Base-by-base conservation (phyloP, 2,113 vertebrate genomes). In the Clupea harengus region DNA sequence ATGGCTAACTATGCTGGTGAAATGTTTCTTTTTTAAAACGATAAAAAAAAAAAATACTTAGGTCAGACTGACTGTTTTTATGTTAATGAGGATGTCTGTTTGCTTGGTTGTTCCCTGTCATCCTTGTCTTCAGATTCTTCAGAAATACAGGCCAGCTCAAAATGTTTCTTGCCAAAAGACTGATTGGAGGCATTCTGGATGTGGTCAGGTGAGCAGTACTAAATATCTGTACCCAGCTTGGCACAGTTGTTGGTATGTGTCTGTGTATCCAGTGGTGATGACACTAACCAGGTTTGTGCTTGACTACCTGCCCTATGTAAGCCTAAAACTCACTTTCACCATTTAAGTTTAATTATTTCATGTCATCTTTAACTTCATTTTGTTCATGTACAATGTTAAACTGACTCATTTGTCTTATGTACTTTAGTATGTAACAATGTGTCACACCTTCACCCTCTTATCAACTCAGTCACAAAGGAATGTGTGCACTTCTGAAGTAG, bases 111-210 rank as follows among this genome's bases (percentile, higher is more conserved):
- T 20, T 39, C 28, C 6, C 5, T 83, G 87, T 87, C 83, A 3
- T 50, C 13, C 44, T 82, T 45, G 9, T 49, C 80, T 45, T 39
- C n/a, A 57, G 82, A 75, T 47, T 46, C 17, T 75, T 46, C 39
- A 39, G 39, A 84, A 28, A 32, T 46, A n/a, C 45, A 72, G 84
- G 90, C 87, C 82, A 88, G 83, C 87, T 49, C 5, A 94, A 93
- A 86, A 95, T 95, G 95, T 91, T 88, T 88, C 22, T 90, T 18
- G 86, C 86, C 39, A 92, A 87, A 49, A 87, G 85, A n/a, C 15
- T 95, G 0, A 6, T 95, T 6, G 32, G 89, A 22, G 93, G 93
- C 45, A 0, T 95, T 78, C 84, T 95, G 9, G 88, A 95, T 89
- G 93, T 86, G 54, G 91, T 94, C 80, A 91, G 94, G 95, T 95